phyloP scores from a whole-genome alignment of 2,888 invertebrate species.

The Timema cristinae region DNA sequence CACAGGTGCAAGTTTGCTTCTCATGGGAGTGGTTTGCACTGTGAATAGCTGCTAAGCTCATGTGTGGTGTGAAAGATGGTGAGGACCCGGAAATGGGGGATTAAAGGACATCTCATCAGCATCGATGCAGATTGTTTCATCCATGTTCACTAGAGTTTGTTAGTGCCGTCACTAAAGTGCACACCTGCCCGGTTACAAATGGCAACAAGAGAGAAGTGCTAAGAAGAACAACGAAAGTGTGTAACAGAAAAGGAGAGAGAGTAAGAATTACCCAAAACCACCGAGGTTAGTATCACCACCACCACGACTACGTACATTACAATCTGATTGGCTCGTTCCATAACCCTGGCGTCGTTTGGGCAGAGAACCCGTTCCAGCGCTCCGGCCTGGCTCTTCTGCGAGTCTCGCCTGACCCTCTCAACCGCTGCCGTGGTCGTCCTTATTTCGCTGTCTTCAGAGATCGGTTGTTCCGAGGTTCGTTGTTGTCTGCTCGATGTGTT shows the following conservation, averaged over 20 bases:
- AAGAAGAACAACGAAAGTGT: background rate
- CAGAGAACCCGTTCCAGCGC: slow-evolving; percentile 57
- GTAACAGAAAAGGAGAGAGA: background rate
- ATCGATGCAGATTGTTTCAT: no score
- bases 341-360: slow-evolving; percentile 73
- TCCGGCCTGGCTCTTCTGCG: slow-evolving; percentile 31
- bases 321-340: slow-evolving; percentile 82
- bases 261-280: background rate
- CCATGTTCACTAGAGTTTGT: no score
- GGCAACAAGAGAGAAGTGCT: no score
- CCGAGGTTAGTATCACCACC: slow-evolving; percentile 16
- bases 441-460: no score
- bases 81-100: no score
- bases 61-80: no score
- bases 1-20: no score
- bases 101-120: no score
- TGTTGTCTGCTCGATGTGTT: slow-evolving; percentile 21
- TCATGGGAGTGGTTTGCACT: no score
- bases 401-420: slow-evolving; percentile 23
- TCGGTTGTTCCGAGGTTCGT: slow-evolving; percentile 14
- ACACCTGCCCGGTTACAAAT: no score
- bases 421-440: background rate
- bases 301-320: slow-evolving; percentile 67
- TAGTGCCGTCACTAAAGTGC: no score
- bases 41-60: no score